These are phyloP conservation scores for Sinopyrophorus schimmeli DNA, from an alignment of 2,888 invertebrate genomes.

Conservation along the genomic window DNA sequence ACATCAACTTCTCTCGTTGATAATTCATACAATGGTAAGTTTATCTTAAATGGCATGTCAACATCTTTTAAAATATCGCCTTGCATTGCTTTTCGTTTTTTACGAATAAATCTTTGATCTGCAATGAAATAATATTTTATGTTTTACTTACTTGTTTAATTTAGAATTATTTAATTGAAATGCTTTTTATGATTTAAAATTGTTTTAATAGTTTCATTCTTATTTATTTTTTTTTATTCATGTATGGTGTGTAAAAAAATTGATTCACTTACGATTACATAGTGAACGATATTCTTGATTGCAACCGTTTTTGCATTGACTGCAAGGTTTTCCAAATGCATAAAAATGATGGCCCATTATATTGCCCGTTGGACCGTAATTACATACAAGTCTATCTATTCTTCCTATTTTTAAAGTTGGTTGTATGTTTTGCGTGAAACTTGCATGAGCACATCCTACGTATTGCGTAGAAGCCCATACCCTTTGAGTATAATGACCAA, in stretches of 20 bases:
- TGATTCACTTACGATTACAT: constrained; percentile 12
- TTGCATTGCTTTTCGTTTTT: too few relatives aligned
- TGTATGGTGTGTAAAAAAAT: too few relatives aligned
- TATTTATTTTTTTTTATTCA: neutral
- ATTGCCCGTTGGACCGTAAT: constrained; percentile 18
- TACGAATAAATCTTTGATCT: too few relatives aligned
- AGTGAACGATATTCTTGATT: constrained; percentile 6
- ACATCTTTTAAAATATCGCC: too few relatives aligned
- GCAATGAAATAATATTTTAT: neutral
- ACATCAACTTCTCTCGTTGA: too few relatives aligned
- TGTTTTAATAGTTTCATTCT: neutral
- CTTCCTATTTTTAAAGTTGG: neutral
- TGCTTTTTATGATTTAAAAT: constrained; percentile 2
- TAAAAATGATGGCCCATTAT: constrained; percentile 4
- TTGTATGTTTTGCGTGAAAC: constrained; percentile 3
- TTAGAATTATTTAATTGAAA: neutral
- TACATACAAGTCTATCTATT: constrained; percentile 12
- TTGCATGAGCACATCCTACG: constrained; percentile 12
- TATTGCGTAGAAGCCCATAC: constrained; percentile 11
- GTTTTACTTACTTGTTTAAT: neutral
- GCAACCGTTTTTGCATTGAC: neutral
- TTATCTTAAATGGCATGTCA: too few relatives aligned
- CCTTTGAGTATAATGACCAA: constrained; percentile 15
- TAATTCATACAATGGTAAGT: too few relatives aligned
- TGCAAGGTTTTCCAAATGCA: constrained; percentile 8